A percentile compares a stretch with the other conserved stretches of the same genome.
These are phyloP conservation scores for Eilema depressum DNA, from an alignment of 2,888 invertebrate genomes.

Conservation along the genomic window DNA sequence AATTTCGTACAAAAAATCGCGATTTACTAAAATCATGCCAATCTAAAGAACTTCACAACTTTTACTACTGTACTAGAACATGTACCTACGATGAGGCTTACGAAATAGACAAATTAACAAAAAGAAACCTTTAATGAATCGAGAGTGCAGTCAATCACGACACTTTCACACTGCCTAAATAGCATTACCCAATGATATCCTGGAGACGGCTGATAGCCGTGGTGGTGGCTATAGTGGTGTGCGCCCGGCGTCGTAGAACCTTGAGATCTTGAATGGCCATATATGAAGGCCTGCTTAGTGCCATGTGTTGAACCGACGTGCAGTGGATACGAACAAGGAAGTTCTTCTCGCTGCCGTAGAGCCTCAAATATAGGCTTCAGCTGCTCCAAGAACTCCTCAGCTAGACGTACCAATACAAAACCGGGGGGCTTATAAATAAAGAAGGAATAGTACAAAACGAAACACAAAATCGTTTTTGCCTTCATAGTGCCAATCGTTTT, in stretches of 20 bases:
- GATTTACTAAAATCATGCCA: conserved; percentile 67
- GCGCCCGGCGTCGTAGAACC: conserved; percentile 89
- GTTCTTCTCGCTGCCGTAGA: conserved; percentile 95
- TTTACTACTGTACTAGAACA: conserved; percentile 62
- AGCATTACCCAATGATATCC: conserved; percentile 92
- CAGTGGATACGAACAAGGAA: conserved; percentile 96
- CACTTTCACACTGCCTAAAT: conserved; percentile 75
- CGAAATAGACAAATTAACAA: conserved; percentile 65
- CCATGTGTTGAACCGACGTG: conserved; percentile 92
- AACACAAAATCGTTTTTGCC: conserved; percentile 63
- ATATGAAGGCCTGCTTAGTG: conserved; percentile 88
- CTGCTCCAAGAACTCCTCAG: conserved; percentile 98
- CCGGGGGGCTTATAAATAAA: conserved; percentile 78
- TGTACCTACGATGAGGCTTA: conserved; percentile 59
- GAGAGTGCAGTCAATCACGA: conserved; percentile 69
- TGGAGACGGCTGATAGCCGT: conserved; percentile 91
- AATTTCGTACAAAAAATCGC: conserved; percentile 26
- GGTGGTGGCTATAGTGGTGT: conserved; percentile 89
- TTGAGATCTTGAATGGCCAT: conserved; percentile 88
- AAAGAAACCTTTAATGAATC: conserved; percentile 63
- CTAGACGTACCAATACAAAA: conserved; percentile 88
- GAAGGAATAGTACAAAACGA: conserved; percentile 66
- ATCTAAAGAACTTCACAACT: conserved; percentile 65
- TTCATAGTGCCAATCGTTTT: conserved; percentile 86
- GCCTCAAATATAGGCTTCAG: conserved; percentile 98